Evolutionary conservation across 1,140 invertebrate genomes (phyloP), one percentile per base, ranked within the genome.

Genomic region (Augochlora pura): DNA sequence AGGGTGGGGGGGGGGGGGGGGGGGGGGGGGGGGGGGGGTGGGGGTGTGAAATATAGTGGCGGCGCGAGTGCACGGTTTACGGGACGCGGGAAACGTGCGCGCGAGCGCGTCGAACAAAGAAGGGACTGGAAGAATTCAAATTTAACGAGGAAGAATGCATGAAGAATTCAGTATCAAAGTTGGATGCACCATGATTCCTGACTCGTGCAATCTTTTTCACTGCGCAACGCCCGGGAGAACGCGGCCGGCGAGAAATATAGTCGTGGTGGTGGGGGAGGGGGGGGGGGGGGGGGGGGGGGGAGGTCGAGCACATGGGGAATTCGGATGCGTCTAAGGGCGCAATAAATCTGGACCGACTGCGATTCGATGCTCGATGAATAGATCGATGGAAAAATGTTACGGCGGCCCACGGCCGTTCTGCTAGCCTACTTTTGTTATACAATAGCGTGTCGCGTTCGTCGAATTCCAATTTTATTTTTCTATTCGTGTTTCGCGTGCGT

Each of bases 131-230:
- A 79, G 77, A 79, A 79, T 79, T 73, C 77, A 80, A 77, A 66
- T 67, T 72, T 64, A 84, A 77, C 62, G 71, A 79, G 32, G 57
- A 72, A 68, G 76, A 83, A 73, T 72, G 73, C 66, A 76, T 71
- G 70, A 77, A 60, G 77, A 79, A 68, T 77, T 69, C 75, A 77
- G 67, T 77, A 79, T 71, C 57, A 72, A 72, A 68, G 77, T 73
- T 80, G 69, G 77, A 62, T 69, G 39, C 57, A 66, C 25, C 69
- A 74, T 74, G 77, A 79, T 49, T 79, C 71, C 54, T 27, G 77
- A 66, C 39, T 79, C 70, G 38, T 74, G 71, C 64, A 67, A 79
- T 74, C 77, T 79, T 67, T n/a, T 73, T 74, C 63, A 38, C 49
- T 66, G 66, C 77, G 71, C 71, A 79, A 60, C 77, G 39, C 52